A percentile compares a stretch with the other conserved stretches of the same genome.
phyloP scores from a whole-genome alignment of 2,797 vertebrate genomes.

The Strix occidentalis region DNA sequence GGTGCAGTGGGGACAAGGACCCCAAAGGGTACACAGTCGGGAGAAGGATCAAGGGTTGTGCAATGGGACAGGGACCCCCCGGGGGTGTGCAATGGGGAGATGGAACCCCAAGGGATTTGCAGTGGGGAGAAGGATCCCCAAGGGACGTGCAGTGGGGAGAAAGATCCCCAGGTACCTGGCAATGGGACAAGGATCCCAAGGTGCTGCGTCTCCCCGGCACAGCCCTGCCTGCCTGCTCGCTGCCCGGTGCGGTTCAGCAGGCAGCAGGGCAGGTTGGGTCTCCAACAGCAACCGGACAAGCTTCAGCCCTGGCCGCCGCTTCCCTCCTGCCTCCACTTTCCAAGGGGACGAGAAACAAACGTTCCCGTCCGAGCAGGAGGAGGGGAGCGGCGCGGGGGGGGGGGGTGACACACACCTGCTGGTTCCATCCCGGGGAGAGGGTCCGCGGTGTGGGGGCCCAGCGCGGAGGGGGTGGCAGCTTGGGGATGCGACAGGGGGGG shows the following conservation, averaged over 20 bases:
- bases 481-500: background rate
- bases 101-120: background rate
- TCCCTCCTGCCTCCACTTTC: background rate
- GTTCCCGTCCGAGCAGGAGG: background rate
- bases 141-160: background rate
- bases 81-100: background rate
- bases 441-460: background rate
- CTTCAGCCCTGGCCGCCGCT: background rate
- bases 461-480: background rate
- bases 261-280: background rate
- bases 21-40: background rate
- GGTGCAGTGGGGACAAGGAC: background rate
- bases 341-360: background rate
- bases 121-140: background rate
- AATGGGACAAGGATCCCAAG: background rate
- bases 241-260: background rate
- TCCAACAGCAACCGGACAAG: conserved; percentile 51
- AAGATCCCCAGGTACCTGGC: background rate
- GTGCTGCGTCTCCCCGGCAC: background rate
- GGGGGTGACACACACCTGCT: background rate
- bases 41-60: too few species aligned
- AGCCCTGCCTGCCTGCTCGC: background rate
- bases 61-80: accelerated
- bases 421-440: background rate
- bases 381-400: too few species aligned